These are phyloP conservation scores for Neodiprion fabricii DNA, from an alignment of 1,140 invertebrate genomes.

Conservation along the genomic window DNA sequence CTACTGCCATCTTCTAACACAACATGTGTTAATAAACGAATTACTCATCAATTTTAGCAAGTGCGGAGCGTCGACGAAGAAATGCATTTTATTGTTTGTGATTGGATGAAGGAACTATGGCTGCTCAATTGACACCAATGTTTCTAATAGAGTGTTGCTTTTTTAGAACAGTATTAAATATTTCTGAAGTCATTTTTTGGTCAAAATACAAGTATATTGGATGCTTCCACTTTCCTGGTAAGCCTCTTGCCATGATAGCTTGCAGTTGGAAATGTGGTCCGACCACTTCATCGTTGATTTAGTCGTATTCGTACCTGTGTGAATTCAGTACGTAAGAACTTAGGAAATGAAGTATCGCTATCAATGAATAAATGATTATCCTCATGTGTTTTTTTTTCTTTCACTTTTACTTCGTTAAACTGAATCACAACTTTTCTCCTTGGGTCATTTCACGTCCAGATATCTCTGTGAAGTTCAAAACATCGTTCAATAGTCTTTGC, in stretches of 20 bases:
- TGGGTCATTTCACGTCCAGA: constrained; percentile 20
- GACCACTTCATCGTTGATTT: constrained; percentile 43
- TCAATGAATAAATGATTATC: not conserved
- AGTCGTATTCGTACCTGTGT: constrained; percentile 46
- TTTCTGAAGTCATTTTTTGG: constrained; percentile 41
- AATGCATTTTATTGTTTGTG: constrained; percentile 27
- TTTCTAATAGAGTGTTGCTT: constrained; percentile 40
- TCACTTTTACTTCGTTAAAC: constrained; percentile 47
- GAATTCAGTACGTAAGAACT: constrained; percentile 10
- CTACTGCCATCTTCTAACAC: constrained; percentile 19
- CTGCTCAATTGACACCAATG: constrained; percentile 27
- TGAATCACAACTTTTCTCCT: constrained; percentile 37
- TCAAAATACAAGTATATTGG: constrained; percentile 49
- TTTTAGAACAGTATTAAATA: constrained; percentile 37
- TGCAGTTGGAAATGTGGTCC: constrained; percentile 47
- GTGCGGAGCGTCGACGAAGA: constrained; percentile 40
- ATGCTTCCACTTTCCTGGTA: constrained; percentile 52
- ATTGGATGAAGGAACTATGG: constrained; percentile 34
- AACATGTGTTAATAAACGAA: constrained; percentile 38
- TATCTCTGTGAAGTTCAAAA: constrained; percentile 24
- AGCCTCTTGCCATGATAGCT: constrained; percentile 41
- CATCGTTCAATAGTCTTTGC: constrained; percentile 11
- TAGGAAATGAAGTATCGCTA: constrained; percentile 1
- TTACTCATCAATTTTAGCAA: constrained; percentile 43
- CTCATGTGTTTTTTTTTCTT: not conserved